phyloP scores from a whole-genome alignment of 35 echinoderm and acorn worm genomes.

The Anneissia japonica region DNA sequence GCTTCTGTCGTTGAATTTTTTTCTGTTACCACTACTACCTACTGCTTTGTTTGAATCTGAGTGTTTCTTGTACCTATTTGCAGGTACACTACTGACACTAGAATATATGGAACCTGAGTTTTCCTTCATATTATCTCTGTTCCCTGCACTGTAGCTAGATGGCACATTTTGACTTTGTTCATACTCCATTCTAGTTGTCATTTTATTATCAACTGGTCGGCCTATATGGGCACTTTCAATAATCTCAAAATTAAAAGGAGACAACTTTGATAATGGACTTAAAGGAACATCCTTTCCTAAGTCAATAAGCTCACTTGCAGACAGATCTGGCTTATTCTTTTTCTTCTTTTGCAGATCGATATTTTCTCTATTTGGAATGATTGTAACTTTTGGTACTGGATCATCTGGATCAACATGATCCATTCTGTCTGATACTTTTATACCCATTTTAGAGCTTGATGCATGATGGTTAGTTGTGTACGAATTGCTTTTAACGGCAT shows the following conservation, averaged over 20 bases:
- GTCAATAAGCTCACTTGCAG: background rate
- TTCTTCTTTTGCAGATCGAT: background rate
- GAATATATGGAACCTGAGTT: background rate
- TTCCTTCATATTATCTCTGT: background rate
- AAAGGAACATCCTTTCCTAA: background rate
- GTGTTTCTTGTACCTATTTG: background rate
- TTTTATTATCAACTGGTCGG: background rate
- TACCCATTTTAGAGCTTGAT: background rate
- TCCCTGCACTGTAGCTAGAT: background rate
- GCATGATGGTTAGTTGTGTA: too few relatives aligned
- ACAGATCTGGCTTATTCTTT: slow-evolving; percentile 3
- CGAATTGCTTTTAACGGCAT: too few relatives aligned
- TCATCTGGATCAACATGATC: background rate
- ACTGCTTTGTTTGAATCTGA: too few relatives aligned
- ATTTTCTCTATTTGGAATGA: background rate
- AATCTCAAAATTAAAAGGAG: slow-evolving; percentile 22
- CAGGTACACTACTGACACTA: background rate
- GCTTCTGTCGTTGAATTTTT: background rate
- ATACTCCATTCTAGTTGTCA: background rate
- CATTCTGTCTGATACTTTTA: background rate
- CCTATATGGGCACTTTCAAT: background rate
- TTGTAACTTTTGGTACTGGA: background rate
- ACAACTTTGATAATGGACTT: background rate
- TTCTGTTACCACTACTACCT: background rate
- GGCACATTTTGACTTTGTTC: background rate